Conservation (phyloP, 2,888 invertebrate species). For the Trachelus tabidus region DNA sequence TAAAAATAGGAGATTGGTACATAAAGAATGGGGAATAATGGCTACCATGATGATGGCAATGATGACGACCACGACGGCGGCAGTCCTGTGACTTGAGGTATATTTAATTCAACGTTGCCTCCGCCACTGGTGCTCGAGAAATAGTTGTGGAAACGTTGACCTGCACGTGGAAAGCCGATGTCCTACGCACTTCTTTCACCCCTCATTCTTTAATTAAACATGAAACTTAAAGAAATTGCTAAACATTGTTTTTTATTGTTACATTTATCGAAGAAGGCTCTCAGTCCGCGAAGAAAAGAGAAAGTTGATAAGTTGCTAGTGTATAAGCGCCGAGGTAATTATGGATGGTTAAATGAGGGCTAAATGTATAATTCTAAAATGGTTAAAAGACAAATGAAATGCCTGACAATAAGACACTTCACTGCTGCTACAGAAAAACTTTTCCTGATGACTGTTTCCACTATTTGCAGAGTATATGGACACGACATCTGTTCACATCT, state of each 20-base stretch:
- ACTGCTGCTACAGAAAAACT: not conserved
- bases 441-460: not conserved
- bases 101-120: constrained; percentile 4
- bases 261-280: not conserved
- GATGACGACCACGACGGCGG: not conserved
- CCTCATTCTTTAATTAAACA: not conserved
- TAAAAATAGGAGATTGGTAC: not conserved
- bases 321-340: not conserved
- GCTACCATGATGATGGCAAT: not conserved
- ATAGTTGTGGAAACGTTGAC: constrained; percentile 30
- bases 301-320: not conserved
- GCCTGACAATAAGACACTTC: not conserved
- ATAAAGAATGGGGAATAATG: not conserved
- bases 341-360: not conserved
- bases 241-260: not conserved
- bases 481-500: not conserved
- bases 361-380: not conserved
- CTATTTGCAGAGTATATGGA: not conserved
- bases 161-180: constrained; percentile 26
- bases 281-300: not conserved
- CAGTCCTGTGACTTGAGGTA: not conserved
- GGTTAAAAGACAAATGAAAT: not conserved
- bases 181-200: not conserved
- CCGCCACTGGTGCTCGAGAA: constrained; percentile 15
- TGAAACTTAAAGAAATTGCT: not conserved